phyloP scores from a whole-genome alignment of 2,113 vertebrate species.

The Austrofundulus limnaeus region DNA sequence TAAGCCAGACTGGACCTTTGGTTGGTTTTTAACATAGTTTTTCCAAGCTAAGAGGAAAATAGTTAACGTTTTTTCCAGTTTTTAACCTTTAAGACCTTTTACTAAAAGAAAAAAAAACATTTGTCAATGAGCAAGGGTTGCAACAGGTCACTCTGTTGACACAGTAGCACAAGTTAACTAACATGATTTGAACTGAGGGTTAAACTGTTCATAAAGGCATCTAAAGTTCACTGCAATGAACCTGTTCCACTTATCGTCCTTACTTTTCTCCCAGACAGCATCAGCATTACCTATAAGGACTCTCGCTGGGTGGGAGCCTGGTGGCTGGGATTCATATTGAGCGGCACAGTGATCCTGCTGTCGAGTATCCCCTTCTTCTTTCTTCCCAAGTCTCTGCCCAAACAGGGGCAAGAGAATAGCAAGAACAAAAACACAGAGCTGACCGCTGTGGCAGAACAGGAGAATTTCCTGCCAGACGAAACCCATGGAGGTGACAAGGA shows the following conservation, averaged over 20 bases:
- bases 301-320: constrained; percentile 95
- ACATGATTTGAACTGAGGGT: neutral
- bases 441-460: constrained; percentile 54
- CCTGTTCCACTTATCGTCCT: neutral
- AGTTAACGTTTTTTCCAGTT: neutral
- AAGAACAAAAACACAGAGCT: constrained; percentile 47
- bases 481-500: constrained; percentile 47
- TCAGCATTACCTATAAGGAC: constrained; percentile 87
- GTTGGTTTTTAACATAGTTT: no score
- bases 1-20: no score
- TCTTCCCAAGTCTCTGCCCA: constrained; percentile 85
- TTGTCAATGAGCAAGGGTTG: neutral
- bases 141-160: constrained; percentile 1
- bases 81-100: no score
- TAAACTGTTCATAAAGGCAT: neutral
- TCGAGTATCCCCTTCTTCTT: constrained; percentile 93
- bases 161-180: neutral
- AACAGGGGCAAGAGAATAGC: constrained; percentile 60
- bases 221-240: neutral
- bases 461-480: constrained; percentile 69
- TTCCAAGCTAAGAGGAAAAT: neutral
- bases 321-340: constrained; percentile 94
- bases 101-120: no score
- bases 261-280: constrained; percentile 69
- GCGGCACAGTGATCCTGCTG: constrained; percentile 81